A percentile compares a stretch with the other conserved stretches of the same genome.
Evolutionary conservation across 2,797 vertebrate species (phyloP).

Genomic region (Anisognathus igniventris): DNA sequence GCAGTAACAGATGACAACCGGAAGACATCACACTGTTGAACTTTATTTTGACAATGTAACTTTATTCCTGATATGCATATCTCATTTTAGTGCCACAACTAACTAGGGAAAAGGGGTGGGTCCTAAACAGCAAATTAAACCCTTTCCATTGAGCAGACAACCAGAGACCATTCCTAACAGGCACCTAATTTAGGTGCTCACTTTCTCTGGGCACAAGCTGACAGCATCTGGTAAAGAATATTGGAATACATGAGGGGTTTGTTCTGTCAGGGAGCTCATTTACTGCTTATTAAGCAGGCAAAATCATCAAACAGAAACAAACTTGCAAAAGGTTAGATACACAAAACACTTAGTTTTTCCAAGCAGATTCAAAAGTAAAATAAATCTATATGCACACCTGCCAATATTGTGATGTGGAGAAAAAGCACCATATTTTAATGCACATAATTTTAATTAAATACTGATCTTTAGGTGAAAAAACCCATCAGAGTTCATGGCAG

Average conservation of each 20-base stretch:
- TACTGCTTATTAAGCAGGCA: not conserved
- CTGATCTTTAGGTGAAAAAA: not conserved
- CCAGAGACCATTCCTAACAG: not conserved
- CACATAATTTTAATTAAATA: not conserved
- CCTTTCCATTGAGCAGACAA: not conserved
- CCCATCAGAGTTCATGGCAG: not conserved
- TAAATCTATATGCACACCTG: not conserved
- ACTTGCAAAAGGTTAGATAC: not conserved
- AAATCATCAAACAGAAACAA: not conserved
- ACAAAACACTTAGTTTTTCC: not conserved
- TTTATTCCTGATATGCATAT: not conserved
- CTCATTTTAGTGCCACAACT: not conserved
- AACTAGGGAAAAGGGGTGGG: not conserved
- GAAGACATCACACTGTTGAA: not conserved
- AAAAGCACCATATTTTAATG: not conserved
- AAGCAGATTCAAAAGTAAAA: not conserved
- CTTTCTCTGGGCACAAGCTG: not conserved
- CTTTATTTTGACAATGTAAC: not conserved
- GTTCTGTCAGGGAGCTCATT: not conserved
- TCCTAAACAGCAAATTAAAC: not conserved
- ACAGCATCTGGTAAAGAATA: not conserved
- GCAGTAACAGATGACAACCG: fast-evolving
- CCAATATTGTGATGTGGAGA: fast-evolving
- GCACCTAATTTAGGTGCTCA: not conserved
- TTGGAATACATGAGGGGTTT: not conserved